Conservation (phyloP, 2,113 vertebrate genomes). For the Gymnogyps californianus region DNA sequence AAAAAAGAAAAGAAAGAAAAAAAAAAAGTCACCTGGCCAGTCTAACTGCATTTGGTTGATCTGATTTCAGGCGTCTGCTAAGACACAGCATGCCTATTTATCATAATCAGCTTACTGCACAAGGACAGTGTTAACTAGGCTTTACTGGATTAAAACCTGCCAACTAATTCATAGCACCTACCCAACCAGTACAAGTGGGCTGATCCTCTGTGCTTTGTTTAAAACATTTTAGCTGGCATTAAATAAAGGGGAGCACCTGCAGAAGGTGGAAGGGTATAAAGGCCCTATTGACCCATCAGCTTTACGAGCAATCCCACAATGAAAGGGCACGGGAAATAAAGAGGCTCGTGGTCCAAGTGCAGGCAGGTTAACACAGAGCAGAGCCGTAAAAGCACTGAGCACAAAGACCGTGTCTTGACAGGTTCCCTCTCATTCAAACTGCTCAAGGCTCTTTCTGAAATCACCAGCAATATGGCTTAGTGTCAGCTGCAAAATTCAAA, state of each 20-base stretch:
- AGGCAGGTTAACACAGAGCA: background rate
- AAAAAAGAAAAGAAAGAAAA: background rate
- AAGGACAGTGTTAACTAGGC: conserved; percentile 68
- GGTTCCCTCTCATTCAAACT: background rate
- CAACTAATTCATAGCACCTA: conserved; percentile 58
- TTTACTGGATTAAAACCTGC: conserved; percentile 60
- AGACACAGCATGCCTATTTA: conserved; percentile 57
- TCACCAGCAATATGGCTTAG: background rate
- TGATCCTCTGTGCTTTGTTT: conserved; percentile 19
- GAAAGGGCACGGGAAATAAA: background rate
- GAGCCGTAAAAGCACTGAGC: background rate
- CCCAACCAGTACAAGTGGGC: conserved; percentile 4
- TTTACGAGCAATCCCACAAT: background rate
- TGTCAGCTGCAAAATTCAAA: background rate
- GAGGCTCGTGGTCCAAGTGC: background rate
- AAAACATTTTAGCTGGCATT: conserved; percentile 17
- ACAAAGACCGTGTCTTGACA: background rate
- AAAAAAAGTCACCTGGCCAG: background rate
- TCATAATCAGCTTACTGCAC: conserved; percentile 67
- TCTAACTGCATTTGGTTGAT: conserved; percentile 59
- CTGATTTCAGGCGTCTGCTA: conserved; percentile 60
- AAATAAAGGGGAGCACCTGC: conserved; percentile 20
- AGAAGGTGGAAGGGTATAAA: conserved; percentile 11
- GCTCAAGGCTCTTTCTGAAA: background rate
- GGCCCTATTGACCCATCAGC: background rate